Percentiles rank a stretch among this genome's conserved stretches.
These are phyloP conservation scores for Diaprepes abbreviatus DNA, from an alignment of 2,888 invertebrate species.

Conservation along the genomic window DNA sequence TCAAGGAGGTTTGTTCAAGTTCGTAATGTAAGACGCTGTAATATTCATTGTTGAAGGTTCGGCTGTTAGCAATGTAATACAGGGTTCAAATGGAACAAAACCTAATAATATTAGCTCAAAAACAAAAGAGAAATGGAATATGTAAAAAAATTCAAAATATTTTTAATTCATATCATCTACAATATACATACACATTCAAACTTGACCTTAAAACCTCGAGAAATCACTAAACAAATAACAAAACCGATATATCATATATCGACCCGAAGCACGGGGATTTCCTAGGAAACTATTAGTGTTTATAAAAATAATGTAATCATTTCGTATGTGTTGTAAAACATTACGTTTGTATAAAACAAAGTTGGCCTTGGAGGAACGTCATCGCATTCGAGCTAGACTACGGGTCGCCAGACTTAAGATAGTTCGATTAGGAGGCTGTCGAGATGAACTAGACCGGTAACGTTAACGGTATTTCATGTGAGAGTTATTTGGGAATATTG, in stretches of 20 bases:
- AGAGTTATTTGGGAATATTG: too few relatives aligned
- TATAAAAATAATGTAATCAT: conserved; percentile 23
- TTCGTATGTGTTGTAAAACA: conserved; percentile 23
- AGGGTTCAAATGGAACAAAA: too few relatives aligned
- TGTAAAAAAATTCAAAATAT: too few relatives aligned
- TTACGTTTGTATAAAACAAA: conserved; percentile 31
- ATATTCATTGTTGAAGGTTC: too few relatives aligned
- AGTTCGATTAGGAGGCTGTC: conserved; percentile 1
- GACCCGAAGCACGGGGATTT: conserved; percentile 1
- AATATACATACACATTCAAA: background rate
- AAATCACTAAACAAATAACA: conserved; percentile 13
- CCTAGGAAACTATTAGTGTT: conserved; percentile 5
- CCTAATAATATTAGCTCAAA: too few relatives aligned
- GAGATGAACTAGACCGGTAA: background rate
- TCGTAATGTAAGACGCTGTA: too few relatives aligned
- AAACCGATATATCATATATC: conserved; percentile 1
- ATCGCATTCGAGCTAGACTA: conserved; percentile 24
- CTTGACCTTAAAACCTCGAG: conserved; percentile 17
- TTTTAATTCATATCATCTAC: too few relatives aligned
- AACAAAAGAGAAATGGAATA: too few relatives aligned
- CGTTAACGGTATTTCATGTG: too few relatives aligned
- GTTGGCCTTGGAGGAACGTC: conserved; percentile 36
- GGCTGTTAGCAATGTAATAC: too few relatives aligned
- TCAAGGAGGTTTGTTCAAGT: too few relatives aligned
- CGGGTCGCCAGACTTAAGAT: conserved; percentile 29